phyloP scores from a whole-genome alignment of 2,113 vertebrate genomes.

The Eolophus roseicapilla region DNA sequence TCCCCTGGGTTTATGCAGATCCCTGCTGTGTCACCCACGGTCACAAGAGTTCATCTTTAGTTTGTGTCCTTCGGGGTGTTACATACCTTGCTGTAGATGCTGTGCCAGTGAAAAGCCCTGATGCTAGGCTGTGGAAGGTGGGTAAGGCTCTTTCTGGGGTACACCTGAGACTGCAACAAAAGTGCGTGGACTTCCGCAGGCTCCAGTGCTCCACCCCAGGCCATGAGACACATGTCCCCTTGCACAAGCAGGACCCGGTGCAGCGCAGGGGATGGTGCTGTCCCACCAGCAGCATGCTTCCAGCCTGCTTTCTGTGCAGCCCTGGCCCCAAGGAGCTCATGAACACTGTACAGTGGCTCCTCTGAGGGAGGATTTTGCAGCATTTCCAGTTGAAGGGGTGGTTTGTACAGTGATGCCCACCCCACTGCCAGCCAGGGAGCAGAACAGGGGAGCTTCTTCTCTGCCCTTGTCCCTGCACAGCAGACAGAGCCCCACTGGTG shows the following conservation, averaged over 20 bases:
- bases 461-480: not conserved
- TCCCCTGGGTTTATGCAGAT: not conserved
- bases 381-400: accelerated
- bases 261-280: not conserved
- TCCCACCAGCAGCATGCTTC: accelerated
- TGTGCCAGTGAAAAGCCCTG: not conserved
- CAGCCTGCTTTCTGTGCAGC: accelerated
- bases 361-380: not conserved
- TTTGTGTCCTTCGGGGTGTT: no score
- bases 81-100: not conserved
- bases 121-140: not conserved
- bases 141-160: not conserved
- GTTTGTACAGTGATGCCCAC: not conserved
- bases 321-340: not conserved
- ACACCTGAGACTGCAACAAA: not conserved
- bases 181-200: not conserved
- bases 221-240: not conserved
- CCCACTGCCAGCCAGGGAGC: not conserved
- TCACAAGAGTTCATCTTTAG: not conserved
- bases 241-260: not conserved
- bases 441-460: not conserved
- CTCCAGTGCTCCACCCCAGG: not conserved
- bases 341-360: not conserved
- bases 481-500: constrained; percentile 23
- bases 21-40: not conserved